Evolutionary conservation across 1,140 invertebrate genomes (phyloP), one percentile per base, ranked within the genome.

Genomic region (Latrodectus geometricus): DNA sequence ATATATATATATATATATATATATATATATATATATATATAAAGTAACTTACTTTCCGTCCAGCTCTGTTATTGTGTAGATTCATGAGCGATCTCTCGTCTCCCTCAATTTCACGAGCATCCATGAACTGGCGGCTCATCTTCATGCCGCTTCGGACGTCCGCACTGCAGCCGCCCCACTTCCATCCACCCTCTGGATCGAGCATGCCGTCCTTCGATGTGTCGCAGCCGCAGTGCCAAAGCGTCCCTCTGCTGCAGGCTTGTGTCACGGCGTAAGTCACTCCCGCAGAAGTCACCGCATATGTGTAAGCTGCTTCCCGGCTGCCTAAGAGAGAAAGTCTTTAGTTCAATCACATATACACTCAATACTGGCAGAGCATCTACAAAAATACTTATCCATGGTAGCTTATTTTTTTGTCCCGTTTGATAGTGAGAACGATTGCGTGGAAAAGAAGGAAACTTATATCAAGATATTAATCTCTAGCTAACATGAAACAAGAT

Each of bases 41-140:
- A n/a, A n/a, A n/a, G n/a, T n/a, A n/a, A 52, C 50, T 93, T 91
- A 98, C 97, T 95, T 96, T 96, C 91, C 97, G 93, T 73, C 97
- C 97, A 48, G 96, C 96, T 90, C 95, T 94, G 92, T 99, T 99
- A 91, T 99, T 99, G 91, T 99, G 98, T 52, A 99, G 93, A 92
- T 99, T 99, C 97, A 99, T 98, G 88, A 97, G 92, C 77, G 95
- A 96, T 54, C 97, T 92, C 7, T 95, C 95, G 90, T 97, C 95
- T 0, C 94, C 94, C 90, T 97, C 96, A 80, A 96, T 92, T 90
- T 97, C 95, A 78, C 96, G 92, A 70, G 96, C 94, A 91, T 97
- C 96, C 88, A 97, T 93, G 92, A 92, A 91, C 82, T 91, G 90
- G 87, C 90, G 88, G 66, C 92, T 89, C 52, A 93, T 90, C 50